Evolutionary conservation across 2,113 vertebrate species (phyloP).

Genomic region (Pseudopodoces humilis): DNA sequence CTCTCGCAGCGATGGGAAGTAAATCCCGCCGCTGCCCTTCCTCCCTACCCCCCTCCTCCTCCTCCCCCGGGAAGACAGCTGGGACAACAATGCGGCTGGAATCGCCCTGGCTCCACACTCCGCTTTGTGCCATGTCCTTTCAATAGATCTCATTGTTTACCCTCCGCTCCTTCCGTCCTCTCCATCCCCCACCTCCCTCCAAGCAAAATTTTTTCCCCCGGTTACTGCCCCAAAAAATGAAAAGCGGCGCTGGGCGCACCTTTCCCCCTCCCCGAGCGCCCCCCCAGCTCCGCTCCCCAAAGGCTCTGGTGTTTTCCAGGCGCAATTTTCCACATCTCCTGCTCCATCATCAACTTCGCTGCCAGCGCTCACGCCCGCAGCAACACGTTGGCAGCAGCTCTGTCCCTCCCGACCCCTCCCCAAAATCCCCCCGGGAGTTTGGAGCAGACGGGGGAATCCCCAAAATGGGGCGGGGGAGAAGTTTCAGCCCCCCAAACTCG

Average conservation of each 20-base stretch:
- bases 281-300: neutral
- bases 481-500: neutral
- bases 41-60: neutral
- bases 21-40: neutral
- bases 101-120: neutral
- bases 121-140: slow-evolving; percentile 36
- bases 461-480: neutral
- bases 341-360: neutral
- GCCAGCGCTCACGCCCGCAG: neutral
- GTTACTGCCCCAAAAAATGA: neutral
- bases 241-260: no score
- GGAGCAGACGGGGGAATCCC: neutral
- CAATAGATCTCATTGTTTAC: slow-evolving; percentile 44
- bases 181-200: neutral
- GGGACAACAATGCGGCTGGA: slow-evolving; percentile 31
- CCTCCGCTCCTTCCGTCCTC: slow-evolving; percentile 5
- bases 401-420: no score
- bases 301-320: neutral
- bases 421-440: neutral
- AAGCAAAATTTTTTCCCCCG: neutral
- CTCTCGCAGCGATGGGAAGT: neutral
- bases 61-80: neutral
- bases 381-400: neutral
- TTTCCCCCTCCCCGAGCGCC: no score
- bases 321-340: neutral